Conservation (phyloP, 1,140 invertebrate genomes). For the Lysiphlebus fabarum region DNA sequence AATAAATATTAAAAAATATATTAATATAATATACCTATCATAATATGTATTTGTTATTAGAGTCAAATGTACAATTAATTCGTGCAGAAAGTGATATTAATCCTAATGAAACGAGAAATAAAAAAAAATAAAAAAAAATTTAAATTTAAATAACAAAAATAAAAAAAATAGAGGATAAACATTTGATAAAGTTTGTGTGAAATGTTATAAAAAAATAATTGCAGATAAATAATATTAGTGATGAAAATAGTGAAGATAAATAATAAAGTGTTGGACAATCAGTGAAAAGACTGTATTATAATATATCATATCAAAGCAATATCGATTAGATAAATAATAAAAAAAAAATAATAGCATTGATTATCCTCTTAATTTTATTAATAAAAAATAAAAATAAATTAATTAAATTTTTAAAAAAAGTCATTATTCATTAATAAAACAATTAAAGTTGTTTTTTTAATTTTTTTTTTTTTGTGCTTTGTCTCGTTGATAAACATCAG, state of each 20-base stretch:
- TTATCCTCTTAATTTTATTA: slow-evolving; percentile 8
- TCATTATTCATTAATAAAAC: neutral
- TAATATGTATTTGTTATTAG: slow-evolving; percentile 51
- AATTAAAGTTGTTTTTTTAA: neutral
- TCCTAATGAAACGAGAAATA: slow-evolving; percentile 44
- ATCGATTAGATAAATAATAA: slow-evolving; percentile 25
- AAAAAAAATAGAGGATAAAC: slow-evolving; percentile 36
- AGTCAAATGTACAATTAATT: slow-evolving; percentile 40
- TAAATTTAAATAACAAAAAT: no score
- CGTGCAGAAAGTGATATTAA: slow-evolving; percentile 54
- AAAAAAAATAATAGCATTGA: slow-evolving; percentile 6
- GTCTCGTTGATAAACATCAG: neutral
- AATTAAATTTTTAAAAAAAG: neutral
- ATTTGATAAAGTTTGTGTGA: slow-evolving; percentile 4
- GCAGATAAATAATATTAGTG: slow-evolving; percentile 10
- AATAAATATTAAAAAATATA: slow-evolving; percentile 5
- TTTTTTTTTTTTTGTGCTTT: neutral
- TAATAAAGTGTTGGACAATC: slow-evolving; percentile 58
- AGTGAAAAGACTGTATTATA: slow-evolving; percentile 58
- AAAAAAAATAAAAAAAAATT: no score
- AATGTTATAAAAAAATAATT: slow-evolving; percentile 8
- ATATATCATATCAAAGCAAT: slow-evolving; percentile 52
- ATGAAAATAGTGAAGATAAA: slow-evolving; percentile 25
- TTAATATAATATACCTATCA: slow-evolving; percentile 47
- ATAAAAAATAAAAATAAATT: neutral